phyloP scores from a whole-genome alignment of 2,888 invertebrate species.

The Trachelus iudaicus region DNA sequence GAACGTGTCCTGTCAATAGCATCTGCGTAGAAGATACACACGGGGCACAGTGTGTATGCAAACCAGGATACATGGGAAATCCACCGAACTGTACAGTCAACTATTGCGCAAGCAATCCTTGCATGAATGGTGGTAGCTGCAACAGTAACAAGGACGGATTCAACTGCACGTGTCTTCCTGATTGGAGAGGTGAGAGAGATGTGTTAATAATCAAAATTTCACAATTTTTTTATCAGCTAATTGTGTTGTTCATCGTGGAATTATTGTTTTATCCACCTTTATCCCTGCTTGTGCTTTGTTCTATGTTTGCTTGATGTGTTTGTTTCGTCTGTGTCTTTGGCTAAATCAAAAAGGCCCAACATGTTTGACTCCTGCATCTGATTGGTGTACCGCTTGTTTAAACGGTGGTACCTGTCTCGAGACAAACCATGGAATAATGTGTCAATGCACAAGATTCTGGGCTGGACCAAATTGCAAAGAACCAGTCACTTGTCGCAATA shows the following conservation, averaged over 20 bases:
- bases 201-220: not conserved
- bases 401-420: constrained; percentile 68
- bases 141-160: constrained; percentile 68
- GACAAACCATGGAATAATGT: constrained; percentile 45
- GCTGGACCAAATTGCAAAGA: constrained; percentile 66
- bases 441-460: constrained; percentile 56
- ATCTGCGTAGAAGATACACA: constrained; percentile 72
- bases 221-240: not conserved
- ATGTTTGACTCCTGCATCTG: constrained; percentile 44
- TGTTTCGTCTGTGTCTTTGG: constrained; percentile 26
- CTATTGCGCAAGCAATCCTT: constrained; percentile 77
- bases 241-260: not conserved
- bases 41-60: constrained; percentile 73
- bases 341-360: constrained; percentile 39
- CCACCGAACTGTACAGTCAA: constrained; percentile 66
- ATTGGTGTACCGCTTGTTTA: constrained; percentile 63
- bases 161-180: constrained; percentile 78
- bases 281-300: constrained; percentile 14
- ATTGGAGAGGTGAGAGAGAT: constrained; percentile 72
- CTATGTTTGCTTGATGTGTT: constrained; percentile 22
- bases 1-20: constrained; percentile 73
- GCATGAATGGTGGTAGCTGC: constrained; percentile 82
- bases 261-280: not conserved
- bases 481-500: constrained; percentile 61
- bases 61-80: constrained; percentile 69